Evolutionary conservation across 2,113 vertebrate species (phyloP).

Genomic region (Trematocara unimaculatum): DNA sequence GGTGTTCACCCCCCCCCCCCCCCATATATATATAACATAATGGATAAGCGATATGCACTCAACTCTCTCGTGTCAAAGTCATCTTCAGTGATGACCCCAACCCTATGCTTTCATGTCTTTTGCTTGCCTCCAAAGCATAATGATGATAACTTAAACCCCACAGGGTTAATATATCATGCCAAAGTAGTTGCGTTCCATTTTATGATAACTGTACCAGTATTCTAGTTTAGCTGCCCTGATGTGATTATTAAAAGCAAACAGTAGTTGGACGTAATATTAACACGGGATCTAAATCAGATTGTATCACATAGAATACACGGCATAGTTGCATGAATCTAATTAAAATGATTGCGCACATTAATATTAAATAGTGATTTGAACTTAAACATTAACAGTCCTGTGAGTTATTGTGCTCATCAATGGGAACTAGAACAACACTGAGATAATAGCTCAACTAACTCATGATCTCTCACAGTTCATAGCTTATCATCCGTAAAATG

Average conservation of each 20-base stretch:
- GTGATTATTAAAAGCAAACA: background rate
- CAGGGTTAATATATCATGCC: fast-evolving
- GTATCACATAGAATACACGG: background rate
- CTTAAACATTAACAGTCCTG: background rate
- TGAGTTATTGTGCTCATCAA: background rate
- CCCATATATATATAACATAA: background rate
- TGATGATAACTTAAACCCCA: background rate
- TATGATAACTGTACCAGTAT: background rate
- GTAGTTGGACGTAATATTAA: background rate
- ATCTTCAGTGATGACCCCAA: background rate
- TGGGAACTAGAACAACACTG: fast-evolving
- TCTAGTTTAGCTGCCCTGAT: background rate
- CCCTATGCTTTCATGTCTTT: background rate
- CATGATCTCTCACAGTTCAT: background rate
- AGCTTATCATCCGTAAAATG: background rate
- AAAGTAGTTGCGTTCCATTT: background rate
- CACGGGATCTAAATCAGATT: background rate
- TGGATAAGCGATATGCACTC: background rate
- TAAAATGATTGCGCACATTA: background rate
- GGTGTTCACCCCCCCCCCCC: no score
- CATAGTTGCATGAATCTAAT: background rate
- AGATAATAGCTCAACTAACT: background rate
- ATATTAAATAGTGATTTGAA: background rate
- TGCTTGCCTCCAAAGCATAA: background rate
- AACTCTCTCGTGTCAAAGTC: background rate